Conservation (phyloP, 2,888 invertebrate genomes). For the Heterodera filipjevi region DNA sequence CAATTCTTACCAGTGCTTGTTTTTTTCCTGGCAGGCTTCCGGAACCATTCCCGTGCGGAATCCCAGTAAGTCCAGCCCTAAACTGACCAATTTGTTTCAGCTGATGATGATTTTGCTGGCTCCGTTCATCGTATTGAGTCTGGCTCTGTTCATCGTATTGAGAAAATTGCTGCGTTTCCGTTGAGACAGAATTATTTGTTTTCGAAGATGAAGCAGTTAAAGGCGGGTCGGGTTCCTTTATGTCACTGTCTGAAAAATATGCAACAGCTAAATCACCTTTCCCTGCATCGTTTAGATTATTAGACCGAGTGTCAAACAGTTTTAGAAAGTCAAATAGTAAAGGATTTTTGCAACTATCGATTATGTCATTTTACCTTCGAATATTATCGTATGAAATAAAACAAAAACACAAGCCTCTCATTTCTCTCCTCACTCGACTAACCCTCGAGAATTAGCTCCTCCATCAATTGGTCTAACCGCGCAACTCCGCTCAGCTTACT, state of each 20-base stretch:
- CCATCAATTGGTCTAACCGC: conserved; percentile 60
- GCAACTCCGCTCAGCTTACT: conserved; percentile 62
- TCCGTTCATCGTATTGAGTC: background rate
- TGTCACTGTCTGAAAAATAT: conserved; percentile 24
- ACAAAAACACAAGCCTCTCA: background rate
- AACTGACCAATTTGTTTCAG: background rate
- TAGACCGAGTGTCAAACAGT: no score
- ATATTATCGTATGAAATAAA: background rate
- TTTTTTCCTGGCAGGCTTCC: no score
- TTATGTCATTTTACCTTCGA: no score
- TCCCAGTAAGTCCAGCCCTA: background rate
- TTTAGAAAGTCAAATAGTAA: no score
- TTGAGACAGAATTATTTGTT: background rate
- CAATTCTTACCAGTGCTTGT: no score
- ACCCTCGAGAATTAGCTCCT: conserved; percentile 62
- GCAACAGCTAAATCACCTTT: no score
- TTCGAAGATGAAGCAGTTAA: background rate
- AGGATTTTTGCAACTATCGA: no score
- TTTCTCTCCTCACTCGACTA: background rate
- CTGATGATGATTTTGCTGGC: background rate
- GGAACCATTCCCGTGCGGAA: no score
- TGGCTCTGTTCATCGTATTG: background rate
- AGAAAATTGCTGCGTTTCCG: background rate
- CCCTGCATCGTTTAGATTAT: no score
- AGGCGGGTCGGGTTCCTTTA: conserved; percentile 10